A percentile compares a stretch with the other conserved stretches of the same genome.
These are phyloP conservation scores for Phoebastria nigripes DNA, from an alignment of 2,797 vertebrate genomes.

Conservation along the genomic window DNA sequence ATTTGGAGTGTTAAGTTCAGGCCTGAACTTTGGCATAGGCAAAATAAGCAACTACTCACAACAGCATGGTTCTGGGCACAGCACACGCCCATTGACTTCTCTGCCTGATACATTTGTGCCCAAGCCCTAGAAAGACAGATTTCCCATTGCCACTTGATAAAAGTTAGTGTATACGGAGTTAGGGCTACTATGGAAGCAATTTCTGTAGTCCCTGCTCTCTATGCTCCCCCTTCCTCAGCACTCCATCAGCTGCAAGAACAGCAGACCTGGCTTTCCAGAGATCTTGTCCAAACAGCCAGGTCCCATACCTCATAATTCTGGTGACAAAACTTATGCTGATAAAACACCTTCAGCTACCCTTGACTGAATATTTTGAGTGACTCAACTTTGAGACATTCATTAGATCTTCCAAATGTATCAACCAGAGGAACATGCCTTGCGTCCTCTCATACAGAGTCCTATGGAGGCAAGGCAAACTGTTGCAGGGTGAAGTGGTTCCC, in stretches of 20 bases:
- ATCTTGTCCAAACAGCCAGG: neutral
- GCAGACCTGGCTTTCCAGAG: neutral
- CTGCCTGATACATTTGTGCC: neutral
- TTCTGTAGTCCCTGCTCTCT: neutral
- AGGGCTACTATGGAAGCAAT: neutral
- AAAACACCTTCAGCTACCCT: neutral
- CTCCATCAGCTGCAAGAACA: neutral
- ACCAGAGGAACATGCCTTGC: neutral
- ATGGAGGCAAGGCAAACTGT: neutral
- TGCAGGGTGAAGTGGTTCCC: neutral
- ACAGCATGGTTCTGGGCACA: neutral
- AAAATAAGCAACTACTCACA: neutral
- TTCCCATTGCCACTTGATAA: neutral
- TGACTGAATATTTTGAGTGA: neutral
- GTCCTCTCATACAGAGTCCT: neutral
- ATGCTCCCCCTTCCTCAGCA: neutral
- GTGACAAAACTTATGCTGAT: neutral
- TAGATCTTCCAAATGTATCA: neutral
- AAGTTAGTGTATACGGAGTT: neutral
- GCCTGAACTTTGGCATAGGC: neutral
- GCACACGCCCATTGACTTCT: neutral
- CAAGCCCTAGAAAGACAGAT: neutral
- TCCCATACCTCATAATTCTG: neutral
- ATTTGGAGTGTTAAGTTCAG: neutral
- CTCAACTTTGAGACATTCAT: neutral